Percentiles rank a stretch among this genome's conserved stretches.
phyloP scores from a whole-genome alignment of 2,888 invertebrate genomes.

The Parnassius glacialis region DNA sequence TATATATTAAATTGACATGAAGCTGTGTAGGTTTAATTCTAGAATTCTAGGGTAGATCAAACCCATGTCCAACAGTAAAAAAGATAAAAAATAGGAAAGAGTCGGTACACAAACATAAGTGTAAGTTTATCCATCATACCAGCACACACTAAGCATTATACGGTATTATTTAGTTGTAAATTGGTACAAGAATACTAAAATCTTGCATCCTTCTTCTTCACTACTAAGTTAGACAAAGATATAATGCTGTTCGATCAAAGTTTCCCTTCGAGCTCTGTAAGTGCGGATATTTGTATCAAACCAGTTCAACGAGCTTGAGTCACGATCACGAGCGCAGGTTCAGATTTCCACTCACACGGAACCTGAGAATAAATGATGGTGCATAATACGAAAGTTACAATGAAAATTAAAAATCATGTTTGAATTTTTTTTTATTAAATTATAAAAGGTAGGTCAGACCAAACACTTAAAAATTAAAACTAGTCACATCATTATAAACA shows the following conservation, averaged over 20 bases:
- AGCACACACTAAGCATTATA: conserved; percentile 2
- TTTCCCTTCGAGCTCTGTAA: conserved; percentile 28
- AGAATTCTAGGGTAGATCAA: no score
- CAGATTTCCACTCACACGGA: conserved; percentile 55
- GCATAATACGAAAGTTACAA: conserved; percentile 22
- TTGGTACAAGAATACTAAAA: conserved; percentile 2
- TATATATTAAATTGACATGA: no score
- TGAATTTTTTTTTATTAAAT: background rate
- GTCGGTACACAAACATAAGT: no score
- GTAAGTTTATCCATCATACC: background rate
- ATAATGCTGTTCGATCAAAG: conserved; percentile 6
- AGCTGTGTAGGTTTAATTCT: no score
- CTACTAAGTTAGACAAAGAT: conserved; percentile 27
- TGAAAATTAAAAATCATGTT: conserved; percentile 17
- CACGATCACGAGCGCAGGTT: conserved; percentile 68
- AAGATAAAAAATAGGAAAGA: no score
- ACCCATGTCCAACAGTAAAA: no score
- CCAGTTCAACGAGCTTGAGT: conserved; percentile 58
- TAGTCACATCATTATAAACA: no score
- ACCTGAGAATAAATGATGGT: conserved; percentile 45
- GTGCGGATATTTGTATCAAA: conserved; percentile 45
- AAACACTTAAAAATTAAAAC: no score
- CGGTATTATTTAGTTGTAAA: conserved; percentile 17
- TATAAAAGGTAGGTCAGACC: background rate
- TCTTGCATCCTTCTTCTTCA: conserved; percentile 27